Evolutionary conservation across 2,113 vertebrate species (phyloP).

Genomic region (Pelvicachromis taeniatus): DNA sequence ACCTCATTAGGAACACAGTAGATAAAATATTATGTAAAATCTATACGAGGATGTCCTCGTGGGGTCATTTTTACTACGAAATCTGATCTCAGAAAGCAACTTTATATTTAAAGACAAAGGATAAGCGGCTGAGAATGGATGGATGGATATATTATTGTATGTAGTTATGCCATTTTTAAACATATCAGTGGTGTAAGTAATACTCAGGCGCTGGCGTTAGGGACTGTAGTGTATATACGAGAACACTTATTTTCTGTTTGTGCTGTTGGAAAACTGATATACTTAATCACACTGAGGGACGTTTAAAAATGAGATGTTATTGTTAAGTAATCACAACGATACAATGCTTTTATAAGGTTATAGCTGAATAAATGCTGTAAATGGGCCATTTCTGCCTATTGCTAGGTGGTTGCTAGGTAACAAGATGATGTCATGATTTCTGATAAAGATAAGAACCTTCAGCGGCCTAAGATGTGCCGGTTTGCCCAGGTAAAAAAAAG

Average conservation of each 20-base stretch:
- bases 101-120: background rate
- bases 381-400: background rate
- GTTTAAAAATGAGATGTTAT: background rate
- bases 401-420: background rate
- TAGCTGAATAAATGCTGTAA: background rate
- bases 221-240: fast-evolving
- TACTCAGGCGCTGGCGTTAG: fast-evolving
- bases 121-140: no score
- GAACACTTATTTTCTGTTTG: background rate
- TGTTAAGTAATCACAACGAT: background rate
- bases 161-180: fast-evolving
- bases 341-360: background rate
- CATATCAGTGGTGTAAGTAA: background rate
- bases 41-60: fast-evolving
- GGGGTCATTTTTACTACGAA: background rate
- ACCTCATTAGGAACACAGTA: background rate
- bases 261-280: background rate
- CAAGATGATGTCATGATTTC: background rate
- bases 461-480: background rate
- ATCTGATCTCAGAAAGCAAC: fast-evolving
- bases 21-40: fast-evolving
- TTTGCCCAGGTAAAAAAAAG: background rate
- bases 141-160: background rate
- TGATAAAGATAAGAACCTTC: background rate
- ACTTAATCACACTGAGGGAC: fast-evolving